These are phyloP conservation scores for Bacillus rossius DNA, from an alignment of 1,140 invertebrate species.

Conservation along the genomic window DNA sequence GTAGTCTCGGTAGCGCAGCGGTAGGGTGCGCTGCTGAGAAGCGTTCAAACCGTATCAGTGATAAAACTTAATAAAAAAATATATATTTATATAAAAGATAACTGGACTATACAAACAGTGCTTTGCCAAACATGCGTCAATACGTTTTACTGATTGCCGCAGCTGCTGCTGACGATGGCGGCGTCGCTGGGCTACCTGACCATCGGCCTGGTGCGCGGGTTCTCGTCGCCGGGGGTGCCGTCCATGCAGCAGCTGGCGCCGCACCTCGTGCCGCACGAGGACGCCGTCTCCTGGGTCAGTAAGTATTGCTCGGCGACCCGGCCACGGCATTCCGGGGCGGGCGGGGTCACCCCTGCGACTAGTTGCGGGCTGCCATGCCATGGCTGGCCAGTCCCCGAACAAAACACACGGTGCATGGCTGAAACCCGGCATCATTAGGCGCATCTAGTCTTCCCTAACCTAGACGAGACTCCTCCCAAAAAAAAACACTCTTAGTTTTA, in stretches of 20 bases:
- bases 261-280: constrained; percentile 39
- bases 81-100: no score
- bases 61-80: no score
- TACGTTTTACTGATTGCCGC: constrained; percentile 26
- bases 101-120: no score
- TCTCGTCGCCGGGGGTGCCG: constrained; percentile 50
- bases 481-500: no score
- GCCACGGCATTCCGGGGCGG: not conserved
- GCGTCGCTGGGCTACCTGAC: constrained; percentile 50
- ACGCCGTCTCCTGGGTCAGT: constrained; percentile 52
- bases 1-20: no score
- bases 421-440: no score
- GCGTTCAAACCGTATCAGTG: no score
- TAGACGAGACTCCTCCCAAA: not conserved
- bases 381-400: no score
- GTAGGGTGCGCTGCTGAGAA: no score
- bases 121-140: no score
- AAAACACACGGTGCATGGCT: no score
- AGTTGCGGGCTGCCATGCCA: not conserved
- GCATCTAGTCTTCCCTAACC: not conserved
- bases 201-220: constrained; percentile 50
- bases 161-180: constrained; percentile 48
- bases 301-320: constrained; percentile 21
- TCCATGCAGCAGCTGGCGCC: constrained; percentile 42
- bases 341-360: not conserved